Evolutionary conservation across 2,797 vertebrate genomes (phyloP), one percentile per base, ranked within the genome.

Genomic region (Cuniculus paca): DNA sequence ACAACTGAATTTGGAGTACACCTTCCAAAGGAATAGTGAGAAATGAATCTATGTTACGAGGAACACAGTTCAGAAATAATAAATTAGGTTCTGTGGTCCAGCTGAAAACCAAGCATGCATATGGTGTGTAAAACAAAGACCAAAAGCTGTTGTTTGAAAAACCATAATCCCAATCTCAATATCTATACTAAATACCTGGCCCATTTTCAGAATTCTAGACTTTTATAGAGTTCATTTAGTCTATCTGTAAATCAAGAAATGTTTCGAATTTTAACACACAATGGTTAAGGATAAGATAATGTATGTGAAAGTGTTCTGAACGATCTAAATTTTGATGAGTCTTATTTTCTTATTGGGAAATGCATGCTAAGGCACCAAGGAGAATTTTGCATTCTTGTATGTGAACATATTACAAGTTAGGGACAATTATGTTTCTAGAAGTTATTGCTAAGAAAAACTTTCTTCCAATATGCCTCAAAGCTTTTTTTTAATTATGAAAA

Each of bases 401-500:
- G 31, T 56, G 3, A 42, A 31, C 3, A n/a, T 7, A 60, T 13
- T 45, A 7, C 60, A 81, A 89, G 63, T 68, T 48, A 20, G 19
- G 20, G 3, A 39, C 28, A 68, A 75, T 84, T 0, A 54, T 77
- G 56, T 52, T 90, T 77, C 42, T 84, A 39, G 24, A 80, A 87
- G 19, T 70, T 81, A 52, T 26, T 79, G 12, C 50, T 80, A 28
- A 79, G 31, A 58, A 83, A 78, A 19, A 74, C 42, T 48, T 85
- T 85, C 68, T 95, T 82, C 36, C 28, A 34, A 1, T 39, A 63
- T 82, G 11, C 1, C 28, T 87, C 48, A 68, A 90, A 95, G 6
- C 6, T 65, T 95, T 82, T 92, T 36, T 75, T 89, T 90, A 79
- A 63, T 86, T 78, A 86, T 79, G 24, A 94, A 79, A 82, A 36